Percentiles rank a stretch among this genome's conserved stretches.
Evolutionary conservation across 2,113 vertebrate genomes (phyloP).

Genomic region (Eubucco bourcierii): DNA sequence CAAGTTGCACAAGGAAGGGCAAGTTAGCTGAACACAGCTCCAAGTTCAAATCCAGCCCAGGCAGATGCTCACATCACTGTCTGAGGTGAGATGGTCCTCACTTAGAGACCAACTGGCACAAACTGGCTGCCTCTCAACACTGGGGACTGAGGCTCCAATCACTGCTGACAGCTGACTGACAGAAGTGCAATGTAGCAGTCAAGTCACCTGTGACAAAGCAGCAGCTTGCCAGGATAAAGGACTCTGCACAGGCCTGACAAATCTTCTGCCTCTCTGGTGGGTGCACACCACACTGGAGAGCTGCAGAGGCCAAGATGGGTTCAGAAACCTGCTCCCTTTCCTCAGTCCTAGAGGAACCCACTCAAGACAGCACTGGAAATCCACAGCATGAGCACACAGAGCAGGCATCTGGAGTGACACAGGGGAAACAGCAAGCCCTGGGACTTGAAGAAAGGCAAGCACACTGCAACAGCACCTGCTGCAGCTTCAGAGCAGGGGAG

Average conservation of each 20-base stretch:
- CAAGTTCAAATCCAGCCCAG: not conserved
- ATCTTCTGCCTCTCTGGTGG: not conserved
- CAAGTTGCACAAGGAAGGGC: not conserved
- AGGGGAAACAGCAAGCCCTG: not conserved
- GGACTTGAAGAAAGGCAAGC: not conserved
- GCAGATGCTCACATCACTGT: accelerated
- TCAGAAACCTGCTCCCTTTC: not conserved
- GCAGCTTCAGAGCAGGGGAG: not conserved
- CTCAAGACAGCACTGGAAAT: not conserved
- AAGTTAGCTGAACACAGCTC: not conserved
- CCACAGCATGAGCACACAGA: not conserved
- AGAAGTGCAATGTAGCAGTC: not conserved
- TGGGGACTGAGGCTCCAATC: not conserved
- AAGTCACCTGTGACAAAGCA: not conserved
- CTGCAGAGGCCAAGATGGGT: not conserved
- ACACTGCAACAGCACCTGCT: not conserved
- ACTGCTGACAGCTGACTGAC: not conserved
- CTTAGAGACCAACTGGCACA: not conserved
- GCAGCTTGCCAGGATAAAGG: not conserved
- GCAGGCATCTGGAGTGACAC: not conserved
- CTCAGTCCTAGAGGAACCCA: not conserved
- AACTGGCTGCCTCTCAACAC: not conserved
- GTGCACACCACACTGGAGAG: accelerated
- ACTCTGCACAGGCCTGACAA: not conserved
- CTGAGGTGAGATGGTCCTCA: not conserved